A percentile compares a stretch with the other conserved stretches of the same genome.
phyloP scores from a whole-genome alignment of 1,140 invertebrate species.

The Oncopodura yosiiana region DNA sequence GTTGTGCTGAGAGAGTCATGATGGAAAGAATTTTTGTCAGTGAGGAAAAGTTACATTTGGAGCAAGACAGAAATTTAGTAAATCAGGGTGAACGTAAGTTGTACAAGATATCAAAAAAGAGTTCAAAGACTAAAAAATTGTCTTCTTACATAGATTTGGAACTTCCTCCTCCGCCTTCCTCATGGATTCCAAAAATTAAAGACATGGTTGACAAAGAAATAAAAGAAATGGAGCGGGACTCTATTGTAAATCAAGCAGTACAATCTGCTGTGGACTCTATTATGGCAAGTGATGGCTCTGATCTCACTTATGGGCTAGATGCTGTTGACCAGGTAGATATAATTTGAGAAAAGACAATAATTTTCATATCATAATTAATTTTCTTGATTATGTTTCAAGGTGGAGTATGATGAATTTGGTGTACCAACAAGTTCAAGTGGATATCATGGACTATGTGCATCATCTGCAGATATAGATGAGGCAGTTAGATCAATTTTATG shows the following conservation, averaged over 20 bases:
- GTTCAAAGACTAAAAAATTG: constrained; percentile 1
- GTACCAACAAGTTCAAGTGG: constrained; percentile 27
- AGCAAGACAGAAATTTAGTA: constrained; percentile 41
- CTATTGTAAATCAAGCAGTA: constrained; percentile 32
- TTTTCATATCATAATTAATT: constrained; percentile 1
- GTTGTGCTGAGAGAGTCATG: constrained; percentile 62
- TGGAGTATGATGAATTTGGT: constrained; percentile 34
- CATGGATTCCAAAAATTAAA: constrained; percentile 30
- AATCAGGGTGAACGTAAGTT: constrained; percentile 28
- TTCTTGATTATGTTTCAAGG: constrained; percentile 13
- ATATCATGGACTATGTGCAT: constrained; percentile 18
- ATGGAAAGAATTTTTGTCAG: constrained; percentile 57
- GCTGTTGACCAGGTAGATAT: constrained; percentile 27
- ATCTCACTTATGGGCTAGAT: constrained; percentile 8
- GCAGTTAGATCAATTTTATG: constrained; percentile 33
- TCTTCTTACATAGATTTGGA: constrained; percentile 22
- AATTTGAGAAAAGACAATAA: neutral
- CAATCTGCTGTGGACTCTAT: constrained; percentile 34
- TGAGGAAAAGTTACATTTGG: constrained; percentile 53
- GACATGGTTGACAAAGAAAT: constrained; percentile 33
- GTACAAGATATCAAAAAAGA: neutral
- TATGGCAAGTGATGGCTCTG: constrained; percentile 19
- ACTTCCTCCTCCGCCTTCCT: constrained; percentile 25
- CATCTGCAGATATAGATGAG: constrained; percentile 34
- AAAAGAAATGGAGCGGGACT: constrained; percentile 31